phyloP scores from a whole-genome alignment of 1,140 invertebrate genomes.

The Glossosoma conforme region DNA sequence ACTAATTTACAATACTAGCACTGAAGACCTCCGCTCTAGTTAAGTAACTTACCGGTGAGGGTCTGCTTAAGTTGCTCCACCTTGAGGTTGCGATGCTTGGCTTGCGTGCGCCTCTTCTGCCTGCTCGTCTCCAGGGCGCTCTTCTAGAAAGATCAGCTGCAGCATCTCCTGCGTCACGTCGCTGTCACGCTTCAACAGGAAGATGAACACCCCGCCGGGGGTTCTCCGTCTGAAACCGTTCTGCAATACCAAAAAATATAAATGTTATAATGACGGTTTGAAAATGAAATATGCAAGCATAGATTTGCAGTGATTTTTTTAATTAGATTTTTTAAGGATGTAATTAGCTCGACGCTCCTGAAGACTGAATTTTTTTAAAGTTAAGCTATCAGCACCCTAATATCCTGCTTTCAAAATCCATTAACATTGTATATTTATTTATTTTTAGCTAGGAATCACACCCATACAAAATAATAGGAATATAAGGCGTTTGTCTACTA shows the following conservation, averaged over 20 bases:
- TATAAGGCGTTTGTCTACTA: no score
- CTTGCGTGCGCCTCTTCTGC: slow-evolving; percentile 51
- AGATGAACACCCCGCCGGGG: slow-evolving; percentile 78
- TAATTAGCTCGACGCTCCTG: no score
- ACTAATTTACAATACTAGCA: no score
- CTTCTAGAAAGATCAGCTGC: slow-evolving; percentile 67
- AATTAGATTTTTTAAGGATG: neutral
- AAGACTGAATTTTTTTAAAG: no score
- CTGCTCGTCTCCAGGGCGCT: slow-evolving; percentile 54
- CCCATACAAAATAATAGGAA: neutral
- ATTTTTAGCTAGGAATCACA: no score
- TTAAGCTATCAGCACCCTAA: no score
- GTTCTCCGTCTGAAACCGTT: slow-evolving; percentile 76
- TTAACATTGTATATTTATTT: no score
- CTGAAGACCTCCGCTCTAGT: no score
- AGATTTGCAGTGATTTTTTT: no score
- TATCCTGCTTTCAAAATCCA: no score
- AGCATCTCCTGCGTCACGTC: slow-evolving; percentile 63
- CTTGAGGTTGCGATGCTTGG: slow-evolving; percentile 53
- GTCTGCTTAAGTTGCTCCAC: slow-evolving; percentile 60
- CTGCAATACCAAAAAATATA: slow-evolving; percentile 39
- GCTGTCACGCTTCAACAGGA: slow-evolving; percentile 70
- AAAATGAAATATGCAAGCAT: slow-evolving; percentile 4
- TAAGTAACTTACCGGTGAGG: slow-evolving; percentile 48
- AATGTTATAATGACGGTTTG: neutral